Percentiles rank a stretch among this genome's conserved stretches.
Conservation (phyloP, 2,797 vertebrate genomes). For the Peromyscus melanophrys region DNA sequence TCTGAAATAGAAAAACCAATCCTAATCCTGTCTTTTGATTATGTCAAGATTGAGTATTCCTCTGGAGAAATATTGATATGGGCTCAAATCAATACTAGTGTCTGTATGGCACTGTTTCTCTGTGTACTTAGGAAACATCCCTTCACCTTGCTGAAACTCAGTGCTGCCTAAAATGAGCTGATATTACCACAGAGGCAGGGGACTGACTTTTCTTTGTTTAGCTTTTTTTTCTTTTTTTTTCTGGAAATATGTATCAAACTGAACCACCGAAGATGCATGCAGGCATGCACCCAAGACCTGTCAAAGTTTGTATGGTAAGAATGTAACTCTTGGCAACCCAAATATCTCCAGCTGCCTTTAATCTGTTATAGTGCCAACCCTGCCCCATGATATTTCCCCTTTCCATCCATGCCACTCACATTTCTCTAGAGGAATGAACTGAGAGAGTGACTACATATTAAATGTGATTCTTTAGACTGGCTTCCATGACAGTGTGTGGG, state of each 20-base stretch:
- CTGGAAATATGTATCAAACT: slow-evolving; percentile 24
- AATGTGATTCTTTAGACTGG: neutral
- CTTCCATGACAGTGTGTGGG: neutral
- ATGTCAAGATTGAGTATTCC: slow-evolving; percentile 51
- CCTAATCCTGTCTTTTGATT: slow-evolving; percentile 51
- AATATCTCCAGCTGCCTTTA: neutral
- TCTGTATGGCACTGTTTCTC: neutral
- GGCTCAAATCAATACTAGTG: neutral
- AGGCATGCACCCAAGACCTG: neutral
- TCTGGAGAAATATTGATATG: slow-evolving; percentile 64
- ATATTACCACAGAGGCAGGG: neutral
- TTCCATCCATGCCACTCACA: neutral
- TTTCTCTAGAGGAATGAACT: neutral
- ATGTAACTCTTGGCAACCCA: neutral
- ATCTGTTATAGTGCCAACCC: neutral
- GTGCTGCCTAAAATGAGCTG: neutral
- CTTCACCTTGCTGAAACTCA: slow-evolving; percentile 13
- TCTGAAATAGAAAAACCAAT: slow-evolving; percentile 34
- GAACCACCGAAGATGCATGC: neutral
- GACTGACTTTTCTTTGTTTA: neutral
- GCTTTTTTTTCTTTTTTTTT: neutral
- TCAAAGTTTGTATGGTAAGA: neutral
- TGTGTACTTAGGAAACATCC: neutral
- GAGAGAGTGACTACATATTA: neutral
- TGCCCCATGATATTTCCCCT: neutral